Evolutionary conservation across 2,888 invertebrate species (phyloP), one percentile per base, ranked within the genome.

Genomic region (Sisyra terminalis): DNA sequence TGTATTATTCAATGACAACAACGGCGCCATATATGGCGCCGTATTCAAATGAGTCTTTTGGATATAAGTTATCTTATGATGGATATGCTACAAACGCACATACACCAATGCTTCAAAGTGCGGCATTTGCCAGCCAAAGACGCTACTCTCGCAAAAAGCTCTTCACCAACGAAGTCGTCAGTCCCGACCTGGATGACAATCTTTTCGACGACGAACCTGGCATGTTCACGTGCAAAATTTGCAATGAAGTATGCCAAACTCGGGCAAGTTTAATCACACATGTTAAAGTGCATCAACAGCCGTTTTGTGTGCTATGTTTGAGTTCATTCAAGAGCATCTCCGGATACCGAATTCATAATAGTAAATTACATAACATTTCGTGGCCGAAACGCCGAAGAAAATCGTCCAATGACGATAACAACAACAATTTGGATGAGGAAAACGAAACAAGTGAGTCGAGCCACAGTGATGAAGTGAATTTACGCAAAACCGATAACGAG

Each of bases 261-360:
- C 29, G 34, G n/a, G 14, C 38, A 3, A 30, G 37, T 38, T 30
- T 43, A 8, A 15, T 43, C 9, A 38, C 37, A 10, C 43, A 43
- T 15, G 37, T 43, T 30, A 38, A 43, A 38, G 31, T 38, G 11
- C 43, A 43, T 17, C 43, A 43, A 38, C 37, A 43, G 10, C 43
- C 43, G 14, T 43, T 43, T 13, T 43, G 43, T 29, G 24, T 10
- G 16, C 16, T 34, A 24, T 43, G 43, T 38, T 18, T 43, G 10
- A 37, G 30, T 14, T 30, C 38, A 16, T 43, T 43, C 14, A 43
- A 43, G 30, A 43, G 15, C 10, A 7, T 30, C 13, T 38, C 43
- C 17, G 31, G 31, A n/a, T 38, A 31, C 3, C 11, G 29, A 29
- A 43, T 32, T 18, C 43, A 43, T 11, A 30, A 38, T 8, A 29